Evolutionary conservation across 1,140 invertebrate species (phyloP), one percentile per base, ranked within the genome.

Genomic region (Drosophila rufa): DNA sequence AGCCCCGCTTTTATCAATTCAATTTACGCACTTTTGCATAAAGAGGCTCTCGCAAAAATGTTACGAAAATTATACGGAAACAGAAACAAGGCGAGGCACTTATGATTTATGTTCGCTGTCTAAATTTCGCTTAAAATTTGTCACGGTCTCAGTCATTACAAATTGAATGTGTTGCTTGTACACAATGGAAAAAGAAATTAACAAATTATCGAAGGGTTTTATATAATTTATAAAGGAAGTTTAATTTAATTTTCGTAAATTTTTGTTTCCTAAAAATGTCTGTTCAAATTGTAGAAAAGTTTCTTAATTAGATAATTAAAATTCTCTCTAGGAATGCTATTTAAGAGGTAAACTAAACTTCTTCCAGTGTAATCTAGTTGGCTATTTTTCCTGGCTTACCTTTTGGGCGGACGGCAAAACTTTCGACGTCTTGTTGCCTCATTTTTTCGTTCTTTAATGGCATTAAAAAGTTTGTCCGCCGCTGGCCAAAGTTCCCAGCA

Each of bases 401-500:
- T 87, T 79, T 75, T 82, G 42, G 38, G 30, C 36, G 51, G 48
- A 67, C 50, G 57, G 46, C 33, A 75, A 80, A 81, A 87, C 60
- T 91, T 91, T 77, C 64, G 57, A 66, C 73, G 65, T 79, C 76
- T 74, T 77, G 46, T 69, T 78, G 38, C 53, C 58, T 60, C 9
- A 14, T 69, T 69, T 60, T 66, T 79, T 45, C 62, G 45, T 65
- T 59, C 77, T 78, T 79, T 92, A 91, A 92, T 91, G 81, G 80
- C 84, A 92, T 92, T 92, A 92, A 92, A 92, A 92, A 76, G 86
- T 92, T 75, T 73, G 67, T 47, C 75, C 69, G 83, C 79, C 75
- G 79, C 73, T 57, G 45, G 80, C 51, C 71, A 83, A 87, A 87
- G 80, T 89, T 87, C 79, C 40, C 30, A 60, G 75, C 80, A 78